phyloP scores from a whole-genome alignment of 2,888 invertebrate genomes.

The Nomada lathburiana region DNA sequence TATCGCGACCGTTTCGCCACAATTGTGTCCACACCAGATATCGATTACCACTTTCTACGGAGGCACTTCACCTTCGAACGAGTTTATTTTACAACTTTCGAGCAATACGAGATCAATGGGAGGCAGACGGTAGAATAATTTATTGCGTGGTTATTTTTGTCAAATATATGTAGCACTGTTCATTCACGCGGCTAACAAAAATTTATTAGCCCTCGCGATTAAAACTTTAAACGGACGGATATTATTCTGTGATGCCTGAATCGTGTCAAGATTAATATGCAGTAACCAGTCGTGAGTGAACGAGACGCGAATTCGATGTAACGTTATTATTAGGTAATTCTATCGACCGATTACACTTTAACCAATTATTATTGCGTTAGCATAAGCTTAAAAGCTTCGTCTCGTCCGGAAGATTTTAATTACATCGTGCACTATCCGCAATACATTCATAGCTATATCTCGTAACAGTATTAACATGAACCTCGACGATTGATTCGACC shows the following conservation, averaged over 20 bases:
- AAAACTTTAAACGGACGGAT: not conserved
- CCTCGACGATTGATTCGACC: not conserved
- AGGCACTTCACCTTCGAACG: not conserved
- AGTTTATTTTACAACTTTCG: constrained; percentile 27
- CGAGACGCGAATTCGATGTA: not conserved
- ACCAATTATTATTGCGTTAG: not conserved
- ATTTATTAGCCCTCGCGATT: no score
- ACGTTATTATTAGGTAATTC: not conserved
- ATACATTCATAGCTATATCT: not conserved
- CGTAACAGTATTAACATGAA: not conserved
- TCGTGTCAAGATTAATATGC: not conserved
- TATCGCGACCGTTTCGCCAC: constrained; percentile 26
- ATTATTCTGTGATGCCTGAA: not conserved
- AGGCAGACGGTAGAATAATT: not conserved
- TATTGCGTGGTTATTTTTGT: no score
- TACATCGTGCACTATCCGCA: not conserved
- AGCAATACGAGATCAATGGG: not conserved
- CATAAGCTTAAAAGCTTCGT: constrained; percentile 8
- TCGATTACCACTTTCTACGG: constrained; percentile 40
- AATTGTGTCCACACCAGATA: constrained; percentile 37
- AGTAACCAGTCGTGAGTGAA: not conserved
- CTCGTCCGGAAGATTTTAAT: not conserved
- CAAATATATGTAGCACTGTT: no score
- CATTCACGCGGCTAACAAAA: no score
- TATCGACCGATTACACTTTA: not conserved